These are phyloP conservation scores for Nemurella pictetii DNA, from an alignment of 2,888 invertebrate species.

Conservation along the genomic window DNA sequence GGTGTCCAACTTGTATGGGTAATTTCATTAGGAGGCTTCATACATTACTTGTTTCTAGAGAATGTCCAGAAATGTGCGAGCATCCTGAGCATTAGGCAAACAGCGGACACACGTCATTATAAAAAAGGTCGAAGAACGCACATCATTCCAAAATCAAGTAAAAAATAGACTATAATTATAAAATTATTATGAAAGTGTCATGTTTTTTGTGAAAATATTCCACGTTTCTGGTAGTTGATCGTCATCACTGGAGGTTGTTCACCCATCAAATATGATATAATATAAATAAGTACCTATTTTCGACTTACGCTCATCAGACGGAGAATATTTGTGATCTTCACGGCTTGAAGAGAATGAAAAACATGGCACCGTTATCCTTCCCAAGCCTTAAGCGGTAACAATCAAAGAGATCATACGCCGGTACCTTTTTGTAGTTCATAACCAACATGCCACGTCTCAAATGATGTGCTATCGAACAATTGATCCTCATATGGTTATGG, in stretches of 20 bases:
- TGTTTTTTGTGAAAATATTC: not conserved
- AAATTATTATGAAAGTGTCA: not conserved
- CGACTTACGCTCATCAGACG: not conserved
- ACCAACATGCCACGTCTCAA: too few relatives aligned
- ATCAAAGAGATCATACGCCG: not conserved
- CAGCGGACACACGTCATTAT: not conserved
- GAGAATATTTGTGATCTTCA: not conserved
- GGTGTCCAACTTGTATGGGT: not conserved
- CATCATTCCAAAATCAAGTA: not conserved
- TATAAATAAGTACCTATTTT: not conserved
- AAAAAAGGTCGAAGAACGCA: not conserved
- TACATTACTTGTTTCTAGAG: not conserved
- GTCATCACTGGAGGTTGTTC: slow-evolving; percentile 23
- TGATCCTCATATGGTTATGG: too few relatives aligned
- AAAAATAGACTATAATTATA: slow-evolving; percentile 1
- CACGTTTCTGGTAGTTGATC: not conserved
- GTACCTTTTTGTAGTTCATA: too few relatives aligned
- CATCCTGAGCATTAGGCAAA: not conserved
- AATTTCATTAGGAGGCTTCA: not conserved
- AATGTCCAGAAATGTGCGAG: not conserved
- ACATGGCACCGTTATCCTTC: slow-evolving; percentile 9
- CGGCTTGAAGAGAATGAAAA: not conserved
- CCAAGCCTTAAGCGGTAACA: not conserved
- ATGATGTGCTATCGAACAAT: too few relatives aligned
- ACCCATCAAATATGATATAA: slow-evolving; percentile 14